These are phyloP conservation scores for Castor canadensis DNA, from an alignment of 2,113 vertebrate genomes.

Conservation along the genomic window DNA sequence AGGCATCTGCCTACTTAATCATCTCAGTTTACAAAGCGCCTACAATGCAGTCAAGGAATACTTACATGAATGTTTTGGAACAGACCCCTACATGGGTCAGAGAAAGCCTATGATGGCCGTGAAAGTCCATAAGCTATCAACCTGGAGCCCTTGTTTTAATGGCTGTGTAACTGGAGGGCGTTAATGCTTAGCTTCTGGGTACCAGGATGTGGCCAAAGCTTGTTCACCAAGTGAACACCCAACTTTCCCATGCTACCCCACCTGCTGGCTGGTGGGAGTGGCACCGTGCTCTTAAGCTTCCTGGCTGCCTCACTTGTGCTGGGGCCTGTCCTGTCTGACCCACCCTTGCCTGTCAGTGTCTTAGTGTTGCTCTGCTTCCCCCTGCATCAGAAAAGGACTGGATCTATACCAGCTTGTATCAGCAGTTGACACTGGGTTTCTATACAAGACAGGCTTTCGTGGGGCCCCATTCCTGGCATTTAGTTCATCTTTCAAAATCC, in stretches of 20 bases:
- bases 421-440: neutral
- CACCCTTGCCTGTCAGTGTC: neutral
- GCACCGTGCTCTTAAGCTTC: neutral
- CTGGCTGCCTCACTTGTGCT: neutral
- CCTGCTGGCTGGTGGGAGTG: neutral
- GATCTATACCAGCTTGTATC: neutral
- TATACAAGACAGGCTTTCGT: neutral
- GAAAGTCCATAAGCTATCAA: neutral
- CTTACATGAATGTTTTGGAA: neutral
- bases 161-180: neutral
- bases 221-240: neutral
- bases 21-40: neutral
- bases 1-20: neutral
- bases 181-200: conserved; percentile 18
- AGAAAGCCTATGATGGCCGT: neutral
- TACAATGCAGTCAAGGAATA: neutral
- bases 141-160: neutral
- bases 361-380: neutral
- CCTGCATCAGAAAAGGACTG: neutral
- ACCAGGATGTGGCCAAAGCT: conserved; percentile 31
- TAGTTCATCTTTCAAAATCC: neutral
- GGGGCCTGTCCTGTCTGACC: neutral
- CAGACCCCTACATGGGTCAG: neutral
- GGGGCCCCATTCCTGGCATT: neutral
- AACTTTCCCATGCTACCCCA: neutral